Percentiles rank a stretch among this genome's conserved stretches.
phyloP scores from a whole-genome alignment of 2,888 invertebrate species.

The Sepiola atlantica region DNA sequence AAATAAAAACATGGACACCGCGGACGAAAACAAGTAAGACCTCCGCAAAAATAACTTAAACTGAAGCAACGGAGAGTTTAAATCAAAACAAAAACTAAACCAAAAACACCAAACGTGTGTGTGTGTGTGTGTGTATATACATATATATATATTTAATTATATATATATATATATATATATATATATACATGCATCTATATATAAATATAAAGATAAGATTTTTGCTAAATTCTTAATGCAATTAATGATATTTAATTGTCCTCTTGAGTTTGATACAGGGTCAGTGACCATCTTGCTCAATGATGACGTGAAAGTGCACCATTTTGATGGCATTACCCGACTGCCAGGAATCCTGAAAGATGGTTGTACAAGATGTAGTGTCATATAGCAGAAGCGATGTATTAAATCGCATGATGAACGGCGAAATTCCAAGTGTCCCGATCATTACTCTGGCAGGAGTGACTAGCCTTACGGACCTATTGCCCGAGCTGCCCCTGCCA shows the following conservation, averaged over 20 bases:
- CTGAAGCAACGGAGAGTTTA: neutral
- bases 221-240: slow-evolving; percentile 23
- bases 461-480: slow-evolving; percentile 95
- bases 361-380: slow-evolving; percentile 50
- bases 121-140: neutral
- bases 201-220: neutral
- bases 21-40: neutral
- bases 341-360: slow-evolving; percentile 36
- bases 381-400: slow-evolving; percentile 49
- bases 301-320: slow-evolving; percentile 12
- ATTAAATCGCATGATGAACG: slow-evolving; percentile 76
- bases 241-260: slow-evolving; percentile 6
- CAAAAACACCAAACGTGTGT: neutral
- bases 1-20: neutral
- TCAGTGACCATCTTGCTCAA: neutral
- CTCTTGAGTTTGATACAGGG: neutral
- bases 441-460: slow-evolving; percentile 96
- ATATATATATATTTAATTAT: neutral
- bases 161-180: neutral
- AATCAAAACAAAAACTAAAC: neutral
- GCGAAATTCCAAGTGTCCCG: slow-evolving; percentile 97
- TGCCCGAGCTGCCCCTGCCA: slow-evolving; percentile 96
- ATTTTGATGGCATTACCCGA: slow-evolving; percentile 41
- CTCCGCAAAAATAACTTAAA: neutral
- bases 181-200: neutral